Evolutionary conservation across 1,140 invertebrate species (phyloP).

Genomic region (Heliothis subflexa): DNA sequence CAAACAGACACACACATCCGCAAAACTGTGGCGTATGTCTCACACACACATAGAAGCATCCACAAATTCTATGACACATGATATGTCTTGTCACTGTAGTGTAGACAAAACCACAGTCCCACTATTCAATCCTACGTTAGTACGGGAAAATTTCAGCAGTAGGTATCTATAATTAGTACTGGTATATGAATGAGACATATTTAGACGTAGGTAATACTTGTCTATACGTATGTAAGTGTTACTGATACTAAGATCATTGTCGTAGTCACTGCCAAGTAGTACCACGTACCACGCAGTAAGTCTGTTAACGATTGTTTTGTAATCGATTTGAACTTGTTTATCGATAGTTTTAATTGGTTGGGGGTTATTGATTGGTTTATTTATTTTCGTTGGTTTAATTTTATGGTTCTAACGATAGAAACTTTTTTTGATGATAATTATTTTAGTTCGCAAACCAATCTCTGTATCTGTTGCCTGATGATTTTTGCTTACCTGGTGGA

Average conservation of each 20-base stretch:
- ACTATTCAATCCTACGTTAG: not conserved
- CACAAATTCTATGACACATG: no score
- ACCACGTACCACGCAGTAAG: not conserved
- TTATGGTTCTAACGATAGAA: no score
- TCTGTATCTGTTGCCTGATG: no score
- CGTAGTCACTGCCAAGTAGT: constrained; percentile 22
- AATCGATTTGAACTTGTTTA: constrained; percentile 1
- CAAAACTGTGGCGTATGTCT: no score
- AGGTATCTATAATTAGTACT: not conserved
- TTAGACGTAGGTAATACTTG: constrained; percentile 32
- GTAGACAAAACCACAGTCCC: no score
- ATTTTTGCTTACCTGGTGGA: no score
- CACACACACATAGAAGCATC: no score
- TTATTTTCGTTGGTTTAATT: not conserved
- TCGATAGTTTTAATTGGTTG: constrained; percentile 2
- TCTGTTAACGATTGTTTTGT: constrained; percentile 11
- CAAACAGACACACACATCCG: no score
- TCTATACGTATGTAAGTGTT: not conserved
- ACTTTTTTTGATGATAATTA: not conserved
- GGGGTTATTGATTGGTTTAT: not conserved
- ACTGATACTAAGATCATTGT: constrained; percentile 9
- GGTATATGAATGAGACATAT: constrained; percentile 38
- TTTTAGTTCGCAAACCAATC: no score
- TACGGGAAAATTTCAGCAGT: no score
- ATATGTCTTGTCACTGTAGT: no score